A percentile compares a stretch with the other conserved stretches of the same genome.
Conservation (phyloP, 2,888 invertebrate species). For the Melolontha melolontha region DNA sequence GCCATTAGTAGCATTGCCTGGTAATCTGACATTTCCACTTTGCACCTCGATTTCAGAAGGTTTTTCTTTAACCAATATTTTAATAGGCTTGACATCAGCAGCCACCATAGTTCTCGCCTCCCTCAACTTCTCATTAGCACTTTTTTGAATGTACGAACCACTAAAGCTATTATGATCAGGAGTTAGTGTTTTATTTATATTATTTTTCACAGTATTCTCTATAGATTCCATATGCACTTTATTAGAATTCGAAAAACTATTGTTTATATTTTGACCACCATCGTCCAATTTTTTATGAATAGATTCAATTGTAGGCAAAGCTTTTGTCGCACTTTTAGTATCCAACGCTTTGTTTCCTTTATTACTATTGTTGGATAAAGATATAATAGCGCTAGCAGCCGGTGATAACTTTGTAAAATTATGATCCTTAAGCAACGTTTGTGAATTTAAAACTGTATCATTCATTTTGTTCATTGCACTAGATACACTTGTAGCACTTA, state of each 20-base stretch:
- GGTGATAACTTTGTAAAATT: constrained; percentile 53
- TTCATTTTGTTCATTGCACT: constrained; percentile 65
- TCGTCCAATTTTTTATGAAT: constrained; percentile 37
- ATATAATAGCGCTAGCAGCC: constrained; percentile 48
- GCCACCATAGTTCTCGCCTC: constrained; percentile 61
- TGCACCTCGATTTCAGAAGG: constrained; percentile 62
- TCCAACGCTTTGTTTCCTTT: constrained; percentile 49
- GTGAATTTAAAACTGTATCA: constrained; percentile 62
- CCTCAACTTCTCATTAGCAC: constrained; percentile 57
- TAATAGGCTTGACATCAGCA: constrained; percentile 63
- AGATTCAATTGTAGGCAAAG: constrained; percentile 51
- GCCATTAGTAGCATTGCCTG: constrained; percentile 59
- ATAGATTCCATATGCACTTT: constrained; percentile 44
- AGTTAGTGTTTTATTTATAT: constrained; percentile 56
- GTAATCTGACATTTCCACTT: constrained; percentile 62
- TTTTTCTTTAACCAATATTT: constrained; percentile 63
- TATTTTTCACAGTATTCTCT: constrained; percentile 47
- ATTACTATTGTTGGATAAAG: constrained; percentile 43
- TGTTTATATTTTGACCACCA: constrained; percentile 40
- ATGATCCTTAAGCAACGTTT: constrained; percentile 62
- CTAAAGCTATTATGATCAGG: constrained; percentile 52
- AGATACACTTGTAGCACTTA: constrained; percentile 64
- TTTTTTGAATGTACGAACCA: constrained; percentile 51
- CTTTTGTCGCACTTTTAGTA: constrained; percentile 52
- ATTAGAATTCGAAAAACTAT: constrained; percentile 41